Evolutionary conservation across 1,140 invertebrate species (phyloP), one percentile per base, ranked within the genome.

Genomic region (Drosophila rufa): DNA sequence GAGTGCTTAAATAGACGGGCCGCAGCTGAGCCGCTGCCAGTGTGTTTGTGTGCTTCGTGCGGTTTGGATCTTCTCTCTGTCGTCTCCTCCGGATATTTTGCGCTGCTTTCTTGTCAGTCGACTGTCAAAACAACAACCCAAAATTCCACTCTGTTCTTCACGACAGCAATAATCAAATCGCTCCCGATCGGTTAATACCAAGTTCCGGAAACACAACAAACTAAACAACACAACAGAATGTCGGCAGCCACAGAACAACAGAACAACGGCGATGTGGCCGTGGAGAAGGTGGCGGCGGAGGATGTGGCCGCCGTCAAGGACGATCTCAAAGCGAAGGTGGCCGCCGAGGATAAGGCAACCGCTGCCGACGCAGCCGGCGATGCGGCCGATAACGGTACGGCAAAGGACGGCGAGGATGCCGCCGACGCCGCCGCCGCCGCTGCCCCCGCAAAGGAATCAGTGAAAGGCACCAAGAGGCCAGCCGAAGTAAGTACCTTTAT

Each of bases 201-300:
- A 70, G 62, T 70, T 70, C 62, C 67, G 67, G 62, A 79, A 70
- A 56, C 43, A 65, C 55, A 64, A 70, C 73, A 66, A 67, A 89
- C 47, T 55, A 68, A 61, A 62, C 67, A 40, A 68, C 36, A 75
- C 77, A 66, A 70, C 27, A 92, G 62, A 85, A 92, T 92, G 91
- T 92, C 91, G 81, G 91, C 91, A 70, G 91, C 89, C 75, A 92
- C 91, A 91, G 91, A 92, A 92, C 87, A 92, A 91, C 85, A 90
- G 55, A 92, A 92, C 76, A 92, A 92, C 75, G 91, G 91, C 45
- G 91, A 92, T 87, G 84, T 92, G 75, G 91, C 91, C 67, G 89
- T 92, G 45, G 91, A 92, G 82, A 92, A 92, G 79, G 91, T 91
- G 46, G 85, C 87, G 59, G 82, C 76, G 59, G 91, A 89, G 61